These are phyloP conservation scores for Ladona fulva DNA, from an alignment of 1,140 invertebrate genomes.

Conservation along the genomic window DNA sequence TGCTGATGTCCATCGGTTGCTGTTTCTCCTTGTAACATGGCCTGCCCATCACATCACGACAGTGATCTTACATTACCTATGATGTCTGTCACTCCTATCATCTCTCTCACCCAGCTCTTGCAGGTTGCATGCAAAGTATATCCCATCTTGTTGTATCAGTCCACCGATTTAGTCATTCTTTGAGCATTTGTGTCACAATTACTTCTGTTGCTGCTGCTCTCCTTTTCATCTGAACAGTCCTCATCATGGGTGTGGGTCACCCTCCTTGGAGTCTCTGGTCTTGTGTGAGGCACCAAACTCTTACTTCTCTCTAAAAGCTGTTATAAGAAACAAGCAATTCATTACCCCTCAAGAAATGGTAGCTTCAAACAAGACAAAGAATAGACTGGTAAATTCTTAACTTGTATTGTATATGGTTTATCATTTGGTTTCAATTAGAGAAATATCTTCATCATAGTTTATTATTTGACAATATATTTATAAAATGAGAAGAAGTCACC, in stretches of 20 bases:
- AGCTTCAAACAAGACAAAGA: too few species aligned
- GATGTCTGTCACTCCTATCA: too few species aligned
- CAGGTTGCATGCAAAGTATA: background rate
- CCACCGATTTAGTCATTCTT: background rate
- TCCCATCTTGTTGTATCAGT: background rate
- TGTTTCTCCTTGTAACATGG: too few species aligned
- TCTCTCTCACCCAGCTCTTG: too few species aligned
- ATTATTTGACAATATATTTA: too few species aligned
- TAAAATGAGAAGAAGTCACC: too few species aligned
- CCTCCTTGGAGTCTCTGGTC: conserved; percentile 78
- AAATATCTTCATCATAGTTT: background rate
- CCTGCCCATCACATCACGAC: too few species aligned
- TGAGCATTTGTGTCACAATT: background rate
- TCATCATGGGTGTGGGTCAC: conserved; percentile 92
- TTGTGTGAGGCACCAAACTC: conserved; percentile 62
- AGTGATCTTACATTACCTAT: background rate
- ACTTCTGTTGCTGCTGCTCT: background rate
- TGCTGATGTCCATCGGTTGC: too few species aligned
- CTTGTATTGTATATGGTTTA: too few species aligned
- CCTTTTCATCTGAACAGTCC: conserved; percentile 78
- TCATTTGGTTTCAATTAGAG: background rate
- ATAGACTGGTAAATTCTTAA: too few species aligned
- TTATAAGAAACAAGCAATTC: background rate
- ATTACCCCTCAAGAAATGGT: too few species aligned
- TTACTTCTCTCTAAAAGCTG: conserved; percentile 41